Conservation (phyloP, 2,888 invertebrate species). For the Hedya salicella region DNA sequence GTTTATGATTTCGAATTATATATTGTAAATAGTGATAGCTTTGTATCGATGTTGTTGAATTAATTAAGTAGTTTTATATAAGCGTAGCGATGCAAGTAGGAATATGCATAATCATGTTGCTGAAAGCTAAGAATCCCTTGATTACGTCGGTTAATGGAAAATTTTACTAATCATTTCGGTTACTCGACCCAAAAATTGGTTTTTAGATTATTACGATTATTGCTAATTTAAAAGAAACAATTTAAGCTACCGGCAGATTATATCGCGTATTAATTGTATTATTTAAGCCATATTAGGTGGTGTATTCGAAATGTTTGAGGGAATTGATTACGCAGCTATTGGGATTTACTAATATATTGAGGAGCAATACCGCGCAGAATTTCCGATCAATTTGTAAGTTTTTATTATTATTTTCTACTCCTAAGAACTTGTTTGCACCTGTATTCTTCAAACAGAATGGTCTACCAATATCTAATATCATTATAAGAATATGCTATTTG, state of each 20-base stretch:
- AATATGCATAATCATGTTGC: constrained; percentile 28
- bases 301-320: neutral
- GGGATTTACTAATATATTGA: neutral
- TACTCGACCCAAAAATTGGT: no score
- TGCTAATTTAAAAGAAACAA: no score
- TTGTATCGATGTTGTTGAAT: constrained; percentile 59
- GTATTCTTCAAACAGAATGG: neutral
- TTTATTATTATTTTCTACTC: neutral
- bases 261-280: no score
- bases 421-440: neutral
- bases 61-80: constrained; percentile 19
- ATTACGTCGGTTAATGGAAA: neutral
- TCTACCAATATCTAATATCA: neutral
- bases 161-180: neutral
- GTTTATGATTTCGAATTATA: constrained; percentile 58
- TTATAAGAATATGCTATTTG: neutral
- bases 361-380: neutral
- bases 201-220: no score
- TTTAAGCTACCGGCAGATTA: no score
- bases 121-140: constrained; percentile 15
- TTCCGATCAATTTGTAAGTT: constrained; percentile 5
- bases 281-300: no score
- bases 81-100: constrained; percentile 18
- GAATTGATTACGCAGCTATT: constrained; percentile 12
- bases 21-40: constrained; percentile 64